Evolutionary conservation across 2,888 invertebrate species (phyloP).

Genomic region (Harpalus rufipes): DNA sequence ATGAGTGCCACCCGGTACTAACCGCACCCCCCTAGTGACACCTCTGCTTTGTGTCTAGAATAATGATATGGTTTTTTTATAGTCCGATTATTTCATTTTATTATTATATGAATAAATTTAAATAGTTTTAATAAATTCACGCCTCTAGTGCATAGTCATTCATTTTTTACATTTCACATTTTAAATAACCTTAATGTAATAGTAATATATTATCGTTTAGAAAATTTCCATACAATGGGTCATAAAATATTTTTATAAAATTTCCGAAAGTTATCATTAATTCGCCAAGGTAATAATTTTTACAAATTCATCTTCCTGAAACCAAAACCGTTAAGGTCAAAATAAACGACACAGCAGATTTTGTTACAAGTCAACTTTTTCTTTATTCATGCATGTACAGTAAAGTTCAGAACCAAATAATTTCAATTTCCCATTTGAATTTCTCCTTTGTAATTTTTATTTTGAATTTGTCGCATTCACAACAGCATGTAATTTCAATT

Average conservation of each 20-base stretch:
- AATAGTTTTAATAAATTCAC: not conserved
- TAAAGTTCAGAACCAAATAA: too few relatives aligned
- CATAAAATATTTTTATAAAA: not conserved
- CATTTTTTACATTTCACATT: not conserved
- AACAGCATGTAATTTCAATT: too few relatives aligned
- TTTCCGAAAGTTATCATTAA: not conserved
- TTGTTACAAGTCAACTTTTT: too few relatives aligned
- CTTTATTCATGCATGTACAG: too few relatives aligned
- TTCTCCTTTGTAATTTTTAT: too few relatives aligned
- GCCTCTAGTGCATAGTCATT: not conserved
- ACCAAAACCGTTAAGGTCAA: too few relatives aligned
- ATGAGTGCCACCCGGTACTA: too few relatives aligned
- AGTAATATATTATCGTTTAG: not conserved
- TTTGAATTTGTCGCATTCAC: too few relatives aligned
- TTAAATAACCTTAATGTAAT: not conserved
- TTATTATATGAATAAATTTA: conserved; percentile 2
- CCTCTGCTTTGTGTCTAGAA: not conserved
- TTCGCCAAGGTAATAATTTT: not conserved
- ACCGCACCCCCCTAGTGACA: not conserved
- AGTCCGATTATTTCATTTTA: not conserved
- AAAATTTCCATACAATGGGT: not conserved
- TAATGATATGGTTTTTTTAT: not conserved
- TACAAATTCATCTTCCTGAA: not conserved
- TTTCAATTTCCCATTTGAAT: too few relatives aligned
- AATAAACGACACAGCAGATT: too few relatives aligned